phyloP scores from a whole-genome alignment of 2,797 vertebrate species.

The Alectoris magna region DNA sequence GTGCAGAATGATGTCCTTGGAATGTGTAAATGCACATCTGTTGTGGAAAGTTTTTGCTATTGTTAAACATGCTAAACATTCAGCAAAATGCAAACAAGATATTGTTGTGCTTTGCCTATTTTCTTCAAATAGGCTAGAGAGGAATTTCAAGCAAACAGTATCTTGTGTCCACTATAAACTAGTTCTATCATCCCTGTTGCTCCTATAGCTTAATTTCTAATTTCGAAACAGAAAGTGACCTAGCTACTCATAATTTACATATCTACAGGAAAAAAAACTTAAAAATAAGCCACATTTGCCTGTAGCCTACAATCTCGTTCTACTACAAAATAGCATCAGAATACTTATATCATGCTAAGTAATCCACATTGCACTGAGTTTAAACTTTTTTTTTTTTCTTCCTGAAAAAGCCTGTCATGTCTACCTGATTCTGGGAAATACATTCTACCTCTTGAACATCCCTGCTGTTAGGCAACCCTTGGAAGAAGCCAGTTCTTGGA shows the following conservation, averaged over 20 bases:
- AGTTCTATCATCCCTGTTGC: not conserved
- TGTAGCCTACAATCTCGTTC: not conserved
- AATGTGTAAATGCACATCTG: conserved; percentile 1
- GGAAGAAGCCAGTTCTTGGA: not conserved
- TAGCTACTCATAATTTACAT: not conserved
- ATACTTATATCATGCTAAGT: not conserved
- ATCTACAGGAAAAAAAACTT: not conserved
- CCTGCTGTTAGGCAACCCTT: not conserved
- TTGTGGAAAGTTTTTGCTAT: not conserved
- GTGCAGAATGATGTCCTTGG: not conserved
- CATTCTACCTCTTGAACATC: not conserved
- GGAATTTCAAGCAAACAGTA: not conserved
- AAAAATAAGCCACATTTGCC: not conserved
- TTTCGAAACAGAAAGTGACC: not conserved
- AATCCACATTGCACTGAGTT: not conserved
- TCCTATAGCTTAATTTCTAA: not conserved
- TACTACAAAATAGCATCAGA: not conserved
- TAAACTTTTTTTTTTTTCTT: not conserved
- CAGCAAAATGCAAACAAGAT: not conserved
- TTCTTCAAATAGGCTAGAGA: not conserved
- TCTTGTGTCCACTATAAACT: not conserved
- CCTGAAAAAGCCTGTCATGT: not conserved
- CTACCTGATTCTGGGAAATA: not conserved
- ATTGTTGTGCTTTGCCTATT: not conserved
- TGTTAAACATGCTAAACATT: not conserved